Evolutionary conservation across 64 coral and sea anemone genomes (phyloP).

Genomic region (Pocillopora verrucosa): DNA sequence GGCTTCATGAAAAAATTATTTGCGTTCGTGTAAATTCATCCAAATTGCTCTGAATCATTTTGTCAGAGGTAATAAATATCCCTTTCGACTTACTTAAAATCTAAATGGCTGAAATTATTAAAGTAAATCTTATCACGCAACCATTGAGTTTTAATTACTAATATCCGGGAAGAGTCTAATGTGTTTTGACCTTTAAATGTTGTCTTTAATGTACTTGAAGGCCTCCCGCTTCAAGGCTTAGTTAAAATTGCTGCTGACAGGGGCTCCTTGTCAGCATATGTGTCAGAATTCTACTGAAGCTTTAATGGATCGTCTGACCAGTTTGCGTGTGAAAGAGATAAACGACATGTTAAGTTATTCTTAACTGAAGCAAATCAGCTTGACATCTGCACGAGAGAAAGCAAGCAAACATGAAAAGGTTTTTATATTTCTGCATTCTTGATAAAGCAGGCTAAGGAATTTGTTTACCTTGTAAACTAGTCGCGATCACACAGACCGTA

Average conservation of each 20-base stretch:
- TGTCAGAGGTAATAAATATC: too few species aligned
- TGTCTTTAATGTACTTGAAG: neutral
- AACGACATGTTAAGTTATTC: neutral
- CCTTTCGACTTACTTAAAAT: too few species aligned
- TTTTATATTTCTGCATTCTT: too few species aligned
- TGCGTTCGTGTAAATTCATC: too few species aligned
- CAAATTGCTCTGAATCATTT: too few species aligned
- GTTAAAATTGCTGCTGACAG: neutral
- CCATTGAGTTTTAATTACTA: neutral
- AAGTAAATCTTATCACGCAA: neutral
- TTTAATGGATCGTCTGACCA: neutral
- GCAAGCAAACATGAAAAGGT: neutral
- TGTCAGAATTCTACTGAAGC: neutral
- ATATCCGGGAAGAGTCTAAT: neutral
- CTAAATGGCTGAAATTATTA: too few species aligned
- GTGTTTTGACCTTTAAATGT: neutral
- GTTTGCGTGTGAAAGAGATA: neutral
- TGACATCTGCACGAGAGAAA: neutral
- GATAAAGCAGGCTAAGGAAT: neutral
- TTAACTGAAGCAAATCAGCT: neutral
- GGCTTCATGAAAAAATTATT: too few species aligned
- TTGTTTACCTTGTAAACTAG: neutral
- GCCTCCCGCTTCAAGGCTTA: neutral
- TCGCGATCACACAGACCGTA: neutral
- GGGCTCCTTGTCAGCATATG: neutral